Evolutionary conservation across 2,888 invertebrate species (phyloP).

Genomic region (Sarcophaga rosellei): DNA sequence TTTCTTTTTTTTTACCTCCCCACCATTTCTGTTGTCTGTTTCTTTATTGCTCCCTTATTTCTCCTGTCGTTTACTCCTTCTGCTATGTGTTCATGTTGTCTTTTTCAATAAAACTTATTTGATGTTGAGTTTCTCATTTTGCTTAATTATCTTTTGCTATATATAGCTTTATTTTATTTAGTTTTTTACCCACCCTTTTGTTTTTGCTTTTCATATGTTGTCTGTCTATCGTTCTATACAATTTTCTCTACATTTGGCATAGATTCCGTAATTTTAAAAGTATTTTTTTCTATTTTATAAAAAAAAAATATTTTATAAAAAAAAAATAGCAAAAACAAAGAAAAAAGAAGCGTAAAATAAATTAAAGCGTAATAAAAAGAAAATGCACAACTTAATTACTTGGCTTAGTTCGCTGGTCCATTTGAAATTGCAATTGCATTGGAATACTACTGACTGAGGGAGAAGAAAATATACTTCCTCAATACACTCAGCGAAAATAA

Average conservation of each 20-base stretch:
- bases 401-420: slow-evolving; percentile 55
- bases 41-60: not conserved
- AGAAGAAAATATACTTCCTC: slow-evolving; percentile 17
- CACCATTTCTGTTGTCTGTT: not conserved
- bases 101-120: slow-evolving; percentile 62
- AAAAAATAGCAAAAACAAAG: slow-evolving; percentile 13
- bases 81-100: slow-evolving; percentile 26
- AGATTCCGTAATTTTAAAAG: slow-evolving; percentile 47
- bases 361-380: slow-evolving; percentile 25
- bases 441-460: not conserved
- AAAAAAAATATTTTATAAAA: slow-evolving; percentile 37
- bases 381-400: slow-evolving; percentile 63
- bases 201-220: slow-evolving; percentile 12
- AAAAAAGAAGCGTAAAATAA: slow-evolving; percentile 15
- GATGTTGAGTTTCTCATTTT: slow-evolving; percentile 52
- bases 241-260: slow-evolving; percentile 50
- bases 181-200: not conserved
- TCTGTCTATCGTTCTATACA: slow-evolving; percentile 2
- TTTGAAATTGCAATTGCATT: slow-evolving; percentile 49
- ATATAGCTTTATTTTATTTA: not conserved
- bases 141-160: slow-evolving; percentile 42
- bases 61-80: not conserved
- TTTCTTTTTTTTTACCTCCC: not conserved
- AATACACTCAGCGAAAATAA: slow-evolving; percentile 33
- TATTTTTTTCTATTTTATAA: not conserved